These are phyloP conservation scores for Dipodomys spectabilis DNA, from an alignment of 2,113 vertebrate genomes.

Conservation along the genomic window DNA sequence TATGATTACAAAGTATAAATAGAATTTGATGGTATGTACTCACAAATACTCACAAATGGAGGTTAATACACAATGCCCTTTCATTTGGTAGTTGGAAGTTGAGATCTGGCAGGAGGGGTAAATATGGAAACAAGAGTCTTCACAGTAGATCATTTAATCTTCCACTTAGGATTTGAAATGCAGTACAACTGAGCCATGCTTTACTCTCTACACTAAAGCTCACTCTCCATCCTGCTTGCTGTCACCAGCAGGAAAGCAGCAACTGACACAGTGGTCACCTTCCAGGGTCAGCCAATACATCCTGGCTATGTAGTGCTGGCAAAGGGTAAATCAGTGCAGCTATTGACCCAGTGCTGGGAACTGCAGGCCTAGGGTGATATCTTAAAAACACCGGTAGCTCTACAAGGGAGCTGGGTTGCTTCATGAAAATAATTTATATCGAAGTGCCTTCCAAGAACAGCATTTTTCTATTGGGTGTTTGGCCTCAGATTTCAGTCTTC, in stretches of 20 bases:
- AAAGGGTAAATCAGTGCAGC: background rate
- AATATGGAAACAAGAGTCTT: conserved; percentile 25
- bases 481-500: background rate
- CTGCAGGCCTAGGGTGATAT: background rate
- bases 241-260: background rate
- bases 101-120: background rate
- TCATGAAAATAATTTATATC: conserved; percentile 32
- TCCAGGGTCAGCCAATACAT: background rate
- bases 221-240: background rate
- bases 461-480: background rate
- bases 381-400: background rate
- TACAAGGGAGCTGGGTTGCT: conserved; percentile 8
- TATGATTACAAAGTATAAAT: conserved; percentile 68
- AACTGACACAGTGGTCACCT: background rate
- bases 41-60: background rate
- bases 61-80: background rate
- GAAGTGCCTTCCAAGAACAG: background rate
- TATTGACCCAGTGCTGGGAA: background rate
- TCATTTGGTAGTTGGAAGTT: conserved; percentile 58
- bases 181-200: background rate
- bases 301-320: background rate
- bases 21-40: background rate
- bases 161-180: conserved; percentile 19
- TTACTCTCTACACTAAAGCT: background rate
- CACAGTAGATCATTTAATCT: background rate